Evolutionary conservation across 2,113 vertebrate genomes (phyloP).

Genomic region (Balaeniceps rex): DNA sequence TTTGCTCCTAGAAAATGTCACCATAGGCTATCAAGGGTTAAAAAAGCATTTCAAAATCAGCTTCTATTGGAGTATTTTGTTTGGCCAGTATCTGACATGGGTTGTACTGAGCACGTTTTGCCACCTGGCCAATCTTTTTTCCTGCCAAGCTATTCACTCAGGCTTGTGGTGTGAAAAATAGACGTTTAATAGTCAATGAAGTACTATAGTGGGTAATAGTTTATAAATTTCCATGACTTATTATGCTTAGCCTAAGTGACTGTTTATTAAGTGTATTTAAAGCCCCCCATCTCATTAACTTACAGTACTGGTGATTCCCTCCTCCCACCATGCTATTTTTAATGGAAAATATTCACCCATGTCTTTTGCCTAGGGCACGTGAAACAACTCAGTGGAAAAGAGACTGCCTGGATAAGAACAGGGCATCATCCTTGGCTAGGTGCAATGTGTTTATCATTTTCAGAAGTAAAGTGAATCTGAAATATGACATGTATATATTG

Average conservation of each 20-base stretch:
- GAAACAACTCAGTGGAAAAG: constrained; percentile 36
- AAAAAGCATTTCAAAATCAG: constrained; percentile 39
- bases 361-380: constrained; percentile 39
- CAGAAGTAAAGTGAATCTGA: not conserved
- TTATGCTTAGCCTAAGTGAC: constrained; percentile 63
- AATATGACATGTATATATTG: not conserved
- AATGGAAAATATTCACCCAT: constrained; percentile 62
- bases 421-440: constrained; percentile 29
- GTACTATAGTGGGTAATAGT: constrained; percentile 68
- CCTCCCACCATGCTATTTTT: constrained; percentile 56
- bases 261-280: constrained; percentile 73
- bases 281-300: constrained; percentile 65
- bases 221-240: constrained; percentile 77
- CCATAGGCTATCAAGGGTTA: constrained; percentile 26
- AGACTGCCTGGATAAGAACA: constrained; percentile 41
- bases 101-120: constrained; percentile 62
- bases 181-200: constrained; percentile 74
- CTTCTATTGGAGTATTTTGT: constrained; percentile 63
- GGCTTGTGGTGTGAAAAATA: constrained; percentile 73
- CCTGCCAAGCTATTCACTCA: constrained; percentile 72
- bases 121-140: constrained; percentile 69
- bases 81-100: constrained; percentile 66
- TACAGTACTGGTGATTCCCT: constrained; percentile 59
- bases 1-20: not conserved
- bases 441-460: constrained; percentile 8